A percentile compares a stretch with the other conserved stretches of the same genome.
These are phyloP conservation scores for Panagrolaimus sp. DNA, from an alignment of 1,140 invertebrate genomes.

Conservation along the genomic window DNA sequence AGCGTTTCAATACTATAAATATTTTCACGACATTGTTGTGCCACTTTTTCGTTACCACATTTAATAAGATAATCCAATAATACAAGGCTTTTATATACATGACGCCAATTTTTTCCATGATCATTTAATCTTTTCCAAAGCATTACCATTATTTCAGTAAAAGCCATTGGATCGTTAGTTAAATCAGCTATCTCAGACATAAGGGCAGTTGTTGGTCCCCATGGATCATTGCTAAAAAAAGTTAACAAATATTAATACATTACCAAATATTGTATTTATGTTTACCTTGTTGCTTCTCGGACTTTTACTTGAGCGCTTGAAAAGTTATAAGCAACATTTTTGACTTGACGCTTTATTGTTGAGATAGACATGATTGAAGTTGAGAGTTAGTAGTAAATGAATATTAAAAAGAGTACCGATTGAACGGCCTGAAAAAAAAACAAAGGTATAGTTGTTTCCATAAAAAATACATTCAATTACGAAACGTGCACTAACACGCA, in stretches of 20 bases:
- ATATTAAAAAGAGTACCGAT: slow-evolving; percentile 18
- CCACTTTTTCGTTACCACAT: slow-evolving; percentile 59
- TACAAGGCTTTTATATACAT: slow-evolving; percentile 96
- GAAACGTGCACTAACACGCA: too few relatives aligned
- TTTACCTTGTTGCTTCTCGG: slow-evolving; percentile 57
- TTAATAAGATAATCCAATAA: slow-evolving; percentile 69
- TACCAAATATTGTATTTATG: slow-evolving; percentile 7
- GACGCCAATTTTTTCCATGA: slow-evolving; percentile 97
- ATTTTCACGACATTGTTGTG: slow-evolving; percentile 70
- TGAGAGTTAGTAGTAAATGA: background rate
- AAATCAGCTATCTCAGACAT: slow-evolving; percentile 99
- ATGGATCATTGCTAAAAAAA: slow-evolving; percentile 71
- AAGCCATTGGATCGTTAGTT: slow-evolving; percentile 96
- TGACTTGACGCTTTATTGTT: slow-evolving; percentile 57
- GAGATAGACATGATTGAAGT: slow-evolving; percentile 52
- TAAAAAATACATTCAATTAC: too few relatives aligned
- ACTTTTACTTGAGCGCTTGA: slow-evolving; percentile 60
- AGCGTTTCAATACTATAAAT: slow-evolving; percentile 97
- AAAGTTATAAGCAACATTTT: slow-evolving; percentile 59
- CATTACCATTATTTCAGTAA: slow-evolving; percentile 99
- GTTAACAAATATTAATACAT: background rate
- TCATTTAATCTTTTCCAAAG: slow-evolving; percentile 97
- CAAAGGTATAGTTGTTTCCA: too few relatives aligned
- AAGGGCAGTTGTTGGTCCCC: slow-evolving; percentile 95
- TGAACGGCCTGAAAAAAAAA: slow-evolving; percentile 15